Conservation (phyloP, 2,797 vertebrate genomes). For the Sphenodon punctatus region DNA sequence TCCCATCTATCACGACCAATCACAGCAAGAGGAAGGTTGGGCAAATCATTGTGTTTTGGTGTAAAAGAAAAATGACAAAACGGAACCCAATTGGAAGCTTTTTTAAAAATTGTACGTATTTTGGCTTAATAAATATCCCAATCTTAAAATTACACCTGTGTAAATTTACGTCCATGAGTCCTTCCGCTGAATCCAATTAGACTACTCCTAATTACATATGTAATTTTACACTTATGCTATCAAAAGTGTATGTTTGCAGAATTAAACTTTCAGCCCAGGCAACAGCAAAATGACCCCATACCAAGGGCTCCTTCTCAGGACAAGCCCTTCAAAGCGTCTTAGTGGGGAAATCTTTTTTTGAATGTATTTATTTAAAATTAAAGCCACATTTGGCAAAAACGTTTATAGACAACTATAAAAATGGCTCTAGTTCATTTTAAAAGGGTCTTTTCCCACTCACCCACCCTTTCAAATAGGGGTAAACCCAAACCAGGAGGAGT, state of each 20-base stretch:
- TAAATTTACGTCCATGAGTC: neutral
- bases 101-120: neutral
- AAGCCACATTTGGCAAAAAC: neutral
- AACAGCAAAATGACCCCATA: slow-evolving; percentile 2
- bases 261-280: slow-evolving; percentile 21
- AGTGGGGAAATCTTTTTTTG: slow-evolving; percentile 23
- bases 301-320: slow-evolving; percentile 9
- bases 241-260: too few relatives aligned
- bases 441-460: neutral
- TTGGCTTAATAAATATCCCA: neutral
- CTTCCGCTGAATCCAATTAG: neutral
- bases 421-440: slow-evolving; percentile 21
- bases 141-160: slow-evolving; percentile 10
- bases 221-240: too few relatives aligned
- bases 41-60: slow-evolving; percentile 5
- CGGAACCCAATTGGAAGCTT: neutral
- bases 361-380: slow-evolving; percentile 1
- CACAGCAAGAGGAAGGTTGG: neutral
- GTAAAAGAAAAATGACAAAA: slow-evolving; percentile 25
- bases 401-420: slow-evolving; percentile 45
- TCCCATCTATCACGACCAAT: neutral
- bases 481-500: slow-evolving; percentile 59
- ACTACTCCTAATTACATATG: too few relatives aligned
- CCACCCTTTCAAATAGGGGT: slow-evolving; percentile 25
- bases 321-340: slow-evolving; percentile 47